Conservation (phyloP, 2,888 invertebrate species). For the Heliconius ethilla region DNA sequence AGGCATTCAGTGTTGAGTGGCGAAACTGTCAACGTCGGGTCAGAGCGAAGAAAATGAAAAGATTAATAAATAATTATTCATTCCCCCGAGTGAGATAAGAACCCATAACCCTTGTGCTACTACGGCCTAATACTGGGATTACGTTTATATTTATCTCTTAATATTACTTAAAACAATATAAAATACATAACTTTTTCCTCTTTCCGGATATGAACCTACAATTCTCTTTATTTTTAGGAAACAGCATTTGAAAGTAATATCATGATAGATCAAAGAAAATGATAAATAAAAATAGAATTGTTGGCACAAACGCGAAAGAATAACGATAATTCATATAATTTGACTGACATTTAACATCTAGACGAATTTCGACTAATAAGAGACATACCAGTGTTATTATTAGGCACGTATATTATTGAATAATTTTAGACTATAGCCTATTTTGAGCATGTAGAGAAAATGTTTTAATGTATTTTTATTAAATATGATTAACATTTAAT, state of each 20-base stretch:
- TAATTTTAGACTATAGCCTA: too few relatives aligned
- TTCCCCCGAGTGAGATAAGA: too few relatives aligned
- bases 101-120: too few relatives aligned
- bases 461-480: too few relatives aligned
- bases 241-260: not conserved
- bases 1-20: too few relatives aligned
- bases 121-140: too few relatives aligned
- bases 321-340: conserved; percentile 9
- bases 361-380: not conserved
- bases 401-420: not conserved
- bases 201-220: not conserved
- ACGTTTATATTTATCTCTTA: not conserved
- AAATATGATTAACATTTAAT: too few relatives aligned
- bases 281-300: conserved; percentile 7
- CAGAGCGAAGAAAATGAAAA: too few relatives aligned
- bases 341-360: conserved; percentile 15
- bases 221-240: not conserved
- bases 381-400: not conserved
- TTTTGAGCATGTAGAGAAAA: too few relatives aligned
- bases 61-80: too few relatives aligned
- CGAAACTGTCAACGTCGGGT: too few relatives aligned
- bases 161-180: not conserved
- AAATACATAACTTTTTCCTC: not conserved
- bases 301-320: conserved; percentile 14
- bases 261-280: not conserved